phyloP scores from a whole-genome alignment of 2,888 invertebrate species.

The Ellobium chinense region DNA sequence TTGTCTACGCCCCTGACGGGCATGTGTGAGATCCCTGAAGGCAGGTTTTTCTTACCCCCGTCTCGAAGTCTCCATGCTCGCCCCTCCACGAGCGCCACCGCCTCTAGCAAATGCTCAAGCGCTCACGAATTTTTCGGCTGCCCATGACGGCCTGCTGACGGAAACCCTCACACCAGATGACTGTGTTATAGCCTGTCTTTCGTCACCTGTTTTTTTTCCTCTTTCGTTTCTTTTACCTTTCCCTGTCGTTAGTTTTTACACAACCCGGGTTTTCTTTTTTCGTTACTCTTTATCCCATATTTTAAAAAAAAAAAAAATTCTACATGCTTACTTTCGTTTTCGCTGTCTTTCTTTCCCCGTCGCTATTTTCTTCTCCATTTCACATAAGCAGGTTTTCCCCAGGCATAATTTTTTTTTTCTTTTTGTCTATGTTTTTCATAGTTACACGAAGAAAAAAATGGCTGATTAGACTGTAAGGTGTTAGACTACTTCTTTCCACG shows the following conservation, averaged over 20 bases:
- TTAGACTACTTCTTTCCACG: too few relatives aligned
- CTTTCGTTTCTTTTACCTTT: neutral
- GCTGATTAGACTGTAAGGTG: too few relatives aligned
- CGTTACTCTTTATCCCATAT: too few relatives aligned
- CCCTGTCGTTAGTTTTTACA: neutral
- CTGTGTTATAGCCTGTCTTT: slow-evolving; percentile 25
- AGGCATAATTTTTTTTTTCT: too few relatives aligned
- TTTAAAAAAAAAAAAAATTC: too few relatives aligned
- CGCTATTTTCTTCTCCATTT: too few relatives aligned
- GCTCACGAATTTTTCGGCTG: neutral
- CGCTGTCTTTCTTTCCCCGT: too few relatives aligned
- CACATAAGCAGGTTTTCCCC: too few relatives aligned
- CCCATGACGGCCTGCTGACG: slow-evolving; percentile 24
- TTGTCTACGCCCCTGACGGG: neutral
- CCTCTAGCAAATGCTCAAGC: neutral
- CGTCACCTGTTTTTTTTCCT: slow-evolving; percentile 11
- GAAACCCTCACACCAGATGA: slow-evolving; percentile 19
- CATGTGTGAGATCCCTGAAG: neutral
- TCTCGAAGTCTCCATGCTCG: neutral
- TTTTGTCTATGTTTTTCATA: too few relatives aligned
- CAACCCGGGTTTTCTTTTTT: neutral
- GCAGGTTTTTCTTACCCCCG: neutral
- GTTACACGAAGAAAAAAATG: too few relatives aligned
- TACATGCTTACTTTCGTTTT: too few relatives aligned
- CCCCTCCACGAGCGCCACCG: neutral